Base-by-base conservation (phyloP, 2,113 vertebrate species). In the Ophiodon elongatus region DNA sequence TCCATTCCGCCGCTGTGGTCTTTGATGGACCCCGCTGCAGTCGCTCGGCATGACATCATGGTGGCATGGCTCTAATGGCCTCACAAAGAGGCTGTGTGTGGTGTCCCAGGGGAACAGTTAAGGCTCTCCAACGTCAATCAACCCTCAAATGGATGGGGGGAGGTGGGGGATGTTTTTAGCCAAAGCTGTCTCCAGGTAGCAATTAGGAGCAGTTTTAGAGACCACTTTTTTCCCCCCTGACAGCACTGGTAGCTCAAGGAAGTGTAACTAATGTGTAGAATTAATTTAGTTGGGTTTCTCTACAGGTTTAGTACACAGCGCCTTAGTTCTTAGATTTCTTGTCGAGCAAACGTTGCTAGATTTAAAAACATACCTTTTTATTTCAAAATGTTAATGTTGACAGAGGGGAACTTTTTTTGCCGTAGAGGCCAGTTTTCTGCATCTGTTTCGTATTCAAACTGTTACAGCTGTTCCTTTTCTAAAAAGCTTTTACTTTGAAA, bases 41-140 rank as follows among this genome's bases (percentile, higher is more conserved):
- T 82, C 84, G 71, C 83, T 87, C 54, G 63, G 79, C 77, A 90
- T 93, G 93, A 94, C 89, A 93, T 94, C 91, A 94, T 87, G 63
- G 83, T 64, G 83, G 62, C 59, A 50, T n/a, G 75, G 73, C 76
- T 79, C 80, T 88, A 89, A 89, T 89, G 88, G 85, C 56, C 4
- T 45, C 88, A 93, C 91, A 93, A 92, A 91, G 83, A 76, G 57
- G 37, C 89, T 83, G 88, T 91, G 91, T 93, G 83, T 67, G 72
- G 50, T 23, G 39, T 85, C 90, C 82, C 88, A 8, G 29, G 81
- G 87, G 91, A 85, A 76, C 85, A 73, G 76, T 93, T 92, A 88
- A 74, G 57, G 78, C 85, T 73, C 85, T 84, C 83, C 59, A 76
- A 87, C 21, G 86, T 91, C 91, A 89, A 82, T 93, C 89, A 90